Base-by-base conservation (phyloP, 2,113 vertebrate genomes). In the Agapornis roseicollis region DNA sequence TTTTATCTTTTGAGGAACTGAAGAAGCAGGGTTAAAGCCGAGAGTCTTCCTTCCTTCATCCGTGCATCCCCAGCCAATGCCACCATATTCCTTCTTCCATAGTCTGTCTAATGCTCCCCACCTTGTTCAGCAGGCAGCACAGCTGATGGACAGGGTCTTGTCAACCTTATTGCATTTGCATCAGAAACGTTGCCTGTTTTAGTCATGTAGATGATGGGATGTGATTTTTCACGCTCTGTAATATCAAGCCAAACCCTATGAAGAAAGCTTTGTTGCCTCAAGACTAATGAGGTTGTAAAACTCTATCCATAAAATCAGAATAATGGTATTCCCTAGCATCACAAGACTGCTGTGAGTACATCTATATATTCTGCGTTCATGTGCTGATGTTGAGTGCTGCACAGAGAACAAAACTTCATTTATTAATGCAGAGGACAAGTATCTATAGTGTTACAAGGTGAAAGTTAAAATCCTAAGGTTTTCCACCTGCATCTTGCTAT, bases 281-380 rank as follows among this genome's bases (percentile, higher is more conserved):
- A 93, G 96, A 96, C 95, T 97, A 97, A 97, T 95, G 95, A 97
- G 96, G 93, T 97, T 96, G 95, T 95, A 97, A 96, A 97, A 94
- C 77, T 90, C 88, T 79, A 89, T 58, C 96, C 96, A 96, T 97
- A 97, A 96, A 97, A 96, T 97, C 90, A 93, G 94, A 96, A 94
- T 96, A 95, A 92, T 82, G 46, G 86, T 69, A 77, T 87, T 90
- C 73, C 44, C 80, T 65, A 72, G 88, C 92, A 89, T 82, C 83
- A 60, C 70, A 72, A 81, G 88, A 86, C 58, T 89, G 88, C 80
- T 93, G 81, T 81, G 83, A 95, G 86, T 92, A 92, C 69, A 55
- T 35, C 11, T 69, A 80, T 87, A 73, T 72, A 46, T 88, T 58
- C 91, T 80, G 74, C 42, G 29, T 69, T 83, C 58, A 6, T 17